These are phyloP conservation scores for Stenolophus ochropezus DNA, from an alignment of 2,888 invertebrate genomes.

Conservation along the genomic window DNA sequence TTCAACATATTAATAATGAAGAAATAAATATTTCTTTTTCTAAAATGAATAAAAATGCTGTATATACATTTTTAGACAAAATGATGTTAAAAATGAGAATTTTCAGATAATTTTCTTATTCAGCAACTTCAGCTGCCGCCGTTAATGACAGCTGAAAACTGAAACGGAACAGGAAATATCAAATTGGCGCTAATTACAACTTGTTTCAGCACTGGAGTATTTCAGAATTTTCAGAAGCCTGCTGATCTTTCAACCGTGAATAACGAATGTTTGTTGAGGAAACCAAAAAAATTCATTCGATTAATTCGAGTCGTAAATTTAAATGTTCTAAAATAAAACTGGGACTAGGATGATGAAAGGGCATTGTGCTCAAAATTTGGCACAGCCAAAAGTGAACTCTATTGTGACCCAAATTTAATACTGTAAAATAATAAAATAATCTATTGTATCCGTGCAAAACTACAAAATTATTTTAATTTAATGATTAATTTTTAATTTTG, in stretches of 20 bases:
- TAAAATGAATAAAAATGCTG: too few relatives aligned
- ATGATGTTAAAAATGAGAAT: too few relatives aligned
- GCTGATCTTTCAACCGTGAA: neutral
- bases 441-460: too few relatives aligned
- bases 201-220: neutral
- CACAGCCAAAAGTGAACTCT: neutral
- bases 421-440: too few relatives aligned
- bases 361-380: neutral
- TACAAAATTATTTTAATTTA: too few relatives aligned
- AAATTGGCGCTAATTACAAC: neutral
- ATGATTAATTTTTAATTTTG: too few relatives aligned
- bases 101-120: too few relatives aligned
- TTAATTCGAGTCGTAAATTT: conserved; percentile 9
- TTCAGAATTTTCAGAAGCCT: neutral
- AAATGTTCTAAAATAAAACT: neutral
- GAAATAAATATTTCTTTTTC: too few relatives aligned
- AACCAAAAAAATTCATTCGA: neutral
- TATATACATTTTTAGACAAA: too few relatives aligned
- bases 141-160: neutral
- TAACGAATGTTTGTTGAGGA: neutral
- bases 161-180: neutral
- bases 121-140: too few relatives aligned
- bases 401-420: too few relatives aligned
- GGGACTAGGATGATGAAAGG: neutral
- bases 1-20: too few relatives aligned